A percentile compares a stretch with the other conserved stretches of the same genome.
phyloP scores from a whole-genome alignment of 1,140 invertebrate genomes.

The Bombus superbus region DNA sequence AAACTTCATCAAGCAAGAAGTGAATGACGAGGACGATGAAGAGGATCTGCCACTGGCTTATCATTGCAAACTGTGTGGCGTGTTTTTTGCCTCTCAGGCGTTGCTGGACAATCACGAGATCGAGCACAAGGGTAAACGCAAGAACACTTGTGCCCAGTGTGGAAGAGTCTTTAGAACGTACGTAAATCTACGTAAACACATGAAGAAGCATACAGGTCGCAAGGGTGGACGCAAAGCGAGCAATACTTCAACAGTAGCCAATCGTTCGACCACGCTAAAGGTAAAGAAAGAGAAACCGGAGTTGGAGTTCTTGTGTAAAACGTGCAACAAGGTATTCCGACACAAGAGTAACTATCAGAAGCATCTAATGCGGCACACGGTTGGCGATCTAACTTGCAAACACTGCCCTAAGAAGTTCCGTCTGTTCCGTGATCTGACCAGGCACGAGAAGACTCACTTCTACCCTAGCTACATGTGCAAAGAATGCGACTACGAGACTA shows the following conservation, averaged over 20 bases:
- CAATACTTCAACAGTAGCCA: background rate
- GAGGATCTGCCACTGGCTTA: slow-evolving; percentile 73
- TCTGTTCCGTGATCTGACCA: slow-evolving; percentile 76
- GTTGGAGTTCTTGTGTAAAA: slow-evolving; percentile 75
- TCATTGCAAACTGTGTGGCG: slow-evolving; percentile 72
- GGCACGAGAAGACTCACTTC: slow-evolving; percentile 81
- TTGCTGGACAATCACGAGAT: slow-evolving; percentile 72
- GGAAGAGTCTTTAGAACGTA: slow-evolving; percentile 73
- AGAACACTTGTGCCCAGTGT: slow-evolving; percentile 76
- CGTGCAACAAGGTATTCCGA: slow-evolving; percentile 78
- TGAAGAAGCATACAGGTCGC: slow-evolving; percentile 72
- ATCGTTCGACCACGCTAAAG: slow-evolving; percentile 38
- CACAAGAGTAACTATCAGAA: slow-evolving; percentile 80
- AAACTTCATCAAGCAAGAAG: slow-evolving; percentile 64
- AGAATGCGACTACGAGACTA: slow-evolving; percentile 81
- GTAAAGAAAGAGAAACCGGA: slow-evolving; percentile 69
- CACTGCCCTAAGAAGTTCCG: slow-evolving; percentile 80
- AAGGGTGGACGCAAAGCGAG: slow-evolving; percentile 51
- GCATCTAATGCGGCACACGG: slow-evolving; percentile 75
- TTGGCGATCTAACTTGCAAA: slow-evolving; percentile 77
- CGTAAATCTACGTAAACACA: slow-evolving; percentile 74
- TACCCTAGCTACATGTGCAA: slow-evolving; percentile 78
- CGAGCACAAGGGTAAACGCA: slow-evolving; percentile 72
- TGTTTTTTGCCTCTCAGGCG: slow-evolving; percentile 71
- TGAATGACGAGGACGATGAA: slow-evolving; percentile 55